These are phyloP conservation scores for Proctacanthus coquilletti DNA, from an alignment of 1,140 invertebrate species.

Conservation along the genomic window DNA sequence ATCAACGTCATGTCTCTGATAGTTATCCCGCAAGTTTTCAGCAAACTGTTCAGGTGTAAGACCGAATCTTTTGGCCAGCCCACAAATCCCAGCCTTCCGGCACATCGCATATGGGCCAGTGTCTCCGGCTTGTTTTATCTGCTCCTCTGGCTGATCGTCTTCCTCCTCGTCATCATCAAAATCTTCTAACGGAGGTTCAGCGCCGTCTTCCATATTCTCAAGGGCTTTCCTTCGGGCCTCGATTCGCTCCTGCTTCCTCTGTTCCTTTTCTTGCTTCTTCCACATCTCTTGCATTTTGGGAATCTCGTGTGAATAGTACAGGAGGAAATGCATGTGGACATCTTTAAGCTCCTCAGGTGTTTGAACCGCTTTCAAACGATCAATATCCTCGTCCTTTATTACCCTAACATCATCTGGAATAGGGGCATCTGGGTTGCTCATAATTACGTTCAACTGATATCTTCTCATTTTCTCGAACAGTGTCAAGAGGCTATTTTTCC, in stretches of 20 bases:
- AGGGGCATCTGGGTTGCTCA: slow-evolving; percentile 67
- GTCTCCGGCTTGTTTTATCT: slow-evolving; percentile 67
- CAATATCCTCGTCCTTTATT: slow-evolving; percentile 76
- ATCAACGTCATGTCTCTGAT: slow-evolving; percentile 92
- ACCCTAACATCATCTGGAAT: slow-evolving; percentile 67
- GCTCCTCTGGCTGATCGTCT: slow-evolving; percentile 39
- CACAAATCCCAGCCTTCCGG: slow-evolving; percentile 67
- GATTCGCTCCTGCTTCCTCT: slow-evolving; percentile 38
- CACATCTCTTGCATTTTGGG: slow-evolving; percentile 68
- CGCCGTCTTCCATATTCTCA: slow-evolving; percentile 7
- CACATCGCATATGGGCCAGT: slow-evolving; percentile 80
- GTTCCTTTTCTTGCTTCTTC: slow-evolving; percentile 44
- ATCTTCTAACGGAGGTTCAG: slow-evolving; percentile 33
- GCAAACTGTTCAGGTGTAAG: slow-evolving; percentile 92
- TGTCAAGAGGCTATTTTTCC: slow-evolving; percentile 68
- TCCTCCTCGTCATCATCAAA: slow-evolving; percentile 45
- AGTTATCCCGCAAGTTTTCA: slow-evolving; percentile 92
- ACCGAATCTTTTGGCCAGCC: slow-evolving; percentile 83
- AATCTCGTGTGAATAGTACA: slow-evolving; percentile 81
- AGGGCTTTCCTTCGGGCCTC: slow-evolving; percentile 30
- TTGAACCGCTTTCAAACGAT: slow-evolving; percentile 61
- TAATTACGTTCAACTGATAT: slow-evolving; percentile 75
- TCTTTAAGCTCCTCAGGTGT: slow-evolving; percentile 85
- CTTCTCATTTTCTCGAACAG: slow-evolving; percentile 87
- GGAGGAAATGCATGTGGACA: slow-evolving; percentile 80